Evolutionary conservation across 2,888 invertebrate species (phyloP).

Genomic region (Tromatobia lineatoria): DNA sequence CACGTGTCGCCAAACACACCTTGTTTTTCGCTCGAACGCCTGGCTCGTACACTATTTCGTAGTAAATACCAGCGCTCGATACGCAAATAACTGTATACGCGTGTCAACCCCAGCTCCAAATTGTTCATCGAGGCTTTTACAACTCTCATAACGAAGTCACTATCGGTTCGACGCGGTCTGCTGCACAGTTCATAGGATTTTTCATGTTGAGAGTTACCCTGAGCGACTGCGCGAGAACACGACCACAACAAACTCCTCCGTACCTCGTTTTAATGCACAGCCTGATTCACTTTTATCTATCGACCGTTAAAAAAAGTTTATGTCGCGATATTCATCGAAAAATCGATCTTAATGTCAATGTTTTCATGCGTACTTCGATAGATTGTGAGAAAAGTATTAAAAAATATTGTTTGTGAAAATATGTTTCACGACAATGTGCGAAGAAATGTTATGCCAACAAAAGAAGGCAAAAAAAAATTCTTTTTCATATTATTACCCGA

Average conservation of each 20-base stretch:
- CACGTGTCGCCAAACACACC: slow-evolving; percentile 13
- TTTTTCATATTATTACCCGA: too few species aligned
- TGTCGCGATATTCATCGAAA: neutral
- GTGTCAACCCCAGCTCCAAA: slow-evolving; percentile 25
- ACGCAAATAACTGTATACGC: slow-evolving; percentile 44
- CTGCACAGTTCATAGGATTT: slow-evolving; percentile 17
- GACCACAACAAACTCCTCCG: slow-evolving; percentile 4
- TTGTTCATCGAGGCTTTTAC: slow-evolving; percentile 47
- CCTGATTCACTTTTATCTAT: slow-evolving; percentile 6
- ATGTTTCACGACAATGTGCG: too few species aligned
- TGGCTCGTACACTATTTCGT: slow-evolving; percentile 21
- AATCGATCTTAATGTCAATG: neutral
- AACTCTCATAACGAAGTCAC: slow-evolving; percentile 36
- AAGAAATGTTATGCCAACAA: too few species aligned
- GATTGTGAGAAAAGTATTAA: too few species aligned
- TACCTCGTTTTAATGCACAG: neutral
- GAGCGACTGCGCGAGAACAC: neutral
- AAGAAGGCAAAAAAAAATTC: too few species aligned
- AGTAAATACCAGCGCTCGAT: slow-evolving; percentile 44
- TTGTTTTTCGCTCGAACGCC: slow-evolving; percentile 29
- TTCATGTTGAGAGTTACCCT: neutral
- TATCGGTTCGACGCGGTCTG: slow-evolving; percentile 4
- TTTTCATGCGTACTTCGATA: neutral
- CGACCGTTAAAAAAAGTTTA: neutral
- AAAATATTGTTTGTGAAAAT: too few species aligned